phyloP scores from a whole-genome alignment of 2,113 vertebrate genomes.

The Sarotherodon lohbergeri region DNA sequence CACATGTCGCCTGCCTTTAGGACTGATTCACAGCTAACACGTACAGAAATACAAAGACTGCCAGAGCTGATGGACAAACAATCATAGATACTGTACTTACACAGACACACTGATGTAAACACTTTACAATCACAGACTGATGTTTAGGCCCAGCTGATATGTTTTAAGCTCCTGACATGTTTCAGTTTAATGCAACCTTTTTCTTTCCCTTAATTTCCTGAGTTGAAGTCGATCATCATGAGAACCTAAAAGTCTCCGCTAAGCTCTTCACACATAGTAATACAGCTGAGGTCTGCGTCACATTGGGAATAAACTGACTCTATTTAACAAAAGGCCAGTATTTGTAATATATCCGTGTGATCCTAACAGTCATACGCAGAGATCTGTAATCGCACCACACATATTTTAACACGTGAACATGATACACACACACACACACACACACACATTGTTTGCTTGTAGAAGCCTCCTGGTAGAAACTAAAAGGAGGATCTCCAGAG shows the following conservation, averaged over 20 bases:
- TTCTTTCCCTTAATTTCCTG: conserved; percentile 20
- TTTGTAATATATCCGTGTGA: neutral
- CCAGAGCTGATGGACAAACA: conserved; percentile 4
- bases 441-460: neutral
- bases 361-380: neutral
- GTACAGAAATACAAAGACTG: conserved; percentile 7
- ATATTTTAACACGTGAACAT: neutral
- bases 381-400: neutral
- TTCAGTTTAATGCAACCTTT: neutral
- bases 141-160: neutral
- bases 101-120: neutral
- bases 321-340: neutral
- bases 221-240: neutral
- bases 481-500: conserved; percentile 7
- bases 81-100: neutral
- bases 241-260: neutral
- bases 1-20: conserved; percentile 4
- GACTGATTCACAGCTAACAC: conserved; percentile 14
- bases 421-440: neutral
- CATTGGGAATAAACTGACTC: neutral
- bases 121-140: neutral
- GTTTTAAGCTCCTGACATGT: conserved; percentile 19
- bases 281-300: neutral
- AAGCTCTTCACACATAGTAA: neutral
- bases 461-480: conserved; percentile 32